phyloP scores from a whole-genome alignment of 1,140 invertebrate genomes.

The Leptinotarsa undecemlineata region DNA sequence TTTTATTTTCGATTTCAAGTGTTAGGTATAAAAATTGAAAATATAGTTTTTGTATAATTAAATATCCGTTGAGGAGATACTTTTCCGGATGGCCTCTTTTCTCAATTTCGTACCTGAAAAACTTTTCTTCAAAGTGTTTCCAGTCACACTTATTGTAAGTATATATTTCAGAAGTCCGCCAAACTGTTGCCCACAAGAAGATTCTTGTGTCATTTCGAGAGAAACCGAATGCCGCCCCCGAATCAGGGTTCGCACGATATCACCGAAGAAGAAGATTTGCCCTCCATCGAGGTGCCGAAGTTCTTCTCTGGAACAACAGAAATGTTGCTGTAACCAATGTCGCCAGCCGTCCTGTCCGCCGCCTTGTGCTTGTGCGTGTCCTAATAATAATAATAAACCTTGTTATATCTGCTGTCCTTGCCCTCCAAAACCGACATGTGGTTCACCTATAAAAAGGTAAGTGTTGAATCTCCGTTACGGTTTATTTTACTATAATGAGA shows the following conservation, averaged over 20 bases:
- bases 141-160: background rate
- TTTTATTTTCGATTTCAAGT: too few species aligned
- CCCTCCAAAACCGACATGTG: conserved; percentile 18
- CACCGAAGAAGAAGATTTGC: background rate
- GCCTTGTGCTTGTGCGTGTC: conserved; percentile 17
- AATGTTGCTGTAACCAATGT: conserved; percentile 21
- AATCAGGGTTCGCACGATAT: conserved; percentile 11
- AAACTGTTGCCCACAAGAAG: background rate
- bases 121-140: too few species aligned
- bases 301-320: conserved; percentile 20
- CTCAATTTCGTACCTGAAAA: too few species aligned
- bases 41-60: too few species aligned
- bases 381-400: background rate
- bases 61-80: too few species aligned
- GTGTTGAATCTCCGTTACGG: background rate
- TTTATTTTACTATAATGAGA: too few species aligned
- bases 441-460: conserved; percentile 30
- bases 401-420: conserved; percentile 11
- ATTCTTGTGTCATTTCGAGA: background rate
- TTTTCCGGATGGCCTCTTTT: too few species aligned
- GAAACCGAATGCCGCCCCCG: background rate
- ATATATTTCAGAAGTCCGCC: background rate
- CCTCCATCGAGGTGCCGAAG: background rate
- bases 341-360: conserved; percentile 20
- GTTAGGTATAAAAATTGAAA: too few species aligned